Conservation (phyloP, 2,113 vertebrate species). For the Turdus rufiventris region DNA sequence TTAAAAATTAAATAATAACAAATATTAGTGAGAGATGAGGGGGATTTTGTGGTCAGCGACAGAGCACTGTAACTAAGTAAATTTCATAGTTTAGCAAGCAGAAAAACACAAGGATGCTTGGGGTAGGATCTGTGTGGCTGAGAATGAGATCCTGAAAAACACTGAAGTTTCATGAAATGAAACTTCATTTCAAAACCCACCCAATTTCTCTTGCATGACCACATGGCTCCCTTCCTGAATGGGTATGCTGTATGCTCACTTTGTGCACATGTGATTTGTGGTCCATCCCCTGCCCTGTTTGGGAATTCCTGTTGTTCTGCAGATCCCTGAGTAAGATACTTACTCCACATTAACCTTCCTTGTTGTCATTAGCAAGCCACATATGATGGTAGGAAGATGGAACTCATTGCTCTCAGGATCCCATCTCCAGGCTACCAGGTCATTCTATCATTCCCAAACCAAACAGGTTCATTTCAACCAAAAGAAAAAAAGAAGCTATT, state of each 20-base stretch:
- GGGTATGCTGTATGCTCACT: accelerated
- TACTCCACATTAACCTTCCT: neutral
- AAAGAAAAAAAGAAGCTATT: neutral
- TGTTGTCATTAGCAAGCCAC: neutral
- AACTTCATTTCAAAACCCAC: neutral
- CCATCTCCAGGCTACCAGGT: neutral
- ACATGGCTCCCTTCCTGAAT: neutral
- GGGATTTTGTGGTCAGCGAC: neutral
- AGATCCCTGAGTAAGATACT: neutral
- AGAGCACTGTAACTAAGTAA: neutral
- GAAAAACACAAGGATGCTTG: neutral
- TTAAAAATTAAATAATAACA: neutral
- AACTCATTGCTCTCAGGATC: neutral
- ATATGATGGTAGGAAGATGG: neutral
- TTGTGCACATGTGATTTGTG: neutral
- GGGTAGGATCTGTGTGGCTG: neutral
- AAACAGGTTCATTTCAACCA: neutral
- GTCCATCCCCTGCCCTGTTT: neutral
- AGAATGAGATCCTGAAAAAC: neutral
- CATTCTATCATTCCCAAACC: neutral
- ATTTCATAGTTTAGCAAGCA: slow-evolving; percentile 40
- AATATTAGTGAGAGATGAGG: neutral
- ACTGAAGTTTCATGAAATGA: neutral
- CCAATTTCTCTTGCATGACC: neutral
- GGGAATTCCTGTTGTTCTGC: neutral